A percentile compares a stretch with the other conserved stretches of the same genome.
These are phyloP conservation scores for Dromiciops gliroides DNA, from an alignment of 2,113 vertebrate species.

Conservation along the genomic window DNA sequence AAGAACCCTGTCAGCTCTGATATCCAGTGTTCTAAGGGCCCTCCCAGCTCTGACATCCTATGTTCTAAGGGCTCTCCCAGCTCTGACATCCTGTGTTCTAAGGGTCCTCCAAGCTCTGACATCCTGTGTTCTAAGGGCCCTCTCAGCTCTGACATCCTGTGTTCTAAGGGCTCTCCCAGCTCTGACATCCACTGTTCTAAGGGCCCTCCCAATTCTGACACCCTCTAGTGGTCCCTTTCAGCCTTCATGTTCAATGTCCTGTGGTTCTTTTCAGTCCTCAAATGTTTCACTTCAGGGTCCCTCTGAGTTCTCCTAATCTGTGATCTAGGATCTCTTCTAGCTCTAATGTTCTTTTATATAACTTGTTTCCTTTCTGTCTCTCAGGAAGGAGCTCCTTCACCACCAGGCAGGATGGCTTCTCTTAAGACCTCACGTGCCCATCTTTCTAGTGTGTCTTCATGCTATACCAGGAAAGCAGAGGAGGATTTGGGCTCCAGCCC, in stretches of 20 bases:
- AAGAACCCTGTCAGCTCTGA: too few relatives aligned
- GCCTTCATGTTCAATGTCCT: background rate
- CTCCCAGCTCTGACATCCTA: too few relatives aligned
- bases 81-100: too few relatives aligned
- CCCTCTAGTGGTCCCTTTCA: background rate
- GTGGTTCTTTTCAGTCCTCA: background rate
- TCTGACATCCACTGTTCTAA: background rate
- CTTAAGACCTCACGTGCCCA: background rate
- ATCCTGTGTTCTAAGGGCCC: too few relatives aligned
- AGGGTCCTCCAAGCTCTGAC: too few relatives aligned
- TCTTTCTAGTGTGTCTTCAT: background rate
- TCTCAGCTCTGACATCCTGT: too few relatives aligned
- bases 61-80: too few relatives aligned
- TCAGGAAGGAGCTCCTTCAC: background rate
- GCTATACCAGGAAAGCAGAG: background rate
- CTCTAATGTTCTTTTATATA: background rate
- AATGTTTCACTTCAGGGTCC: background rate
- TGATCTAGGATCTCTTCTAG: background rate
- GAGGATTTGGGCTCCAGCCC: background rate
- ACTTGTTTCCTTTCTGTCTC: background rate
- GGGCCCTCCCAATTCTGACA: too few relatives aligned
- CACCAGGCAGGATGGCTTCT: background rate
- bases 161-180: too few relatives aligned
- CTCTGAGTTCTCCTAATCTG: background rate
- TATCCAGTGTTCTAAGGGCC: too few relatives aligned